These are phyloP conservation scores for Drosophila lini DNA, from an alignment of 1,140 invertebrate genomes.

Conservation along the genomic window DNA sequence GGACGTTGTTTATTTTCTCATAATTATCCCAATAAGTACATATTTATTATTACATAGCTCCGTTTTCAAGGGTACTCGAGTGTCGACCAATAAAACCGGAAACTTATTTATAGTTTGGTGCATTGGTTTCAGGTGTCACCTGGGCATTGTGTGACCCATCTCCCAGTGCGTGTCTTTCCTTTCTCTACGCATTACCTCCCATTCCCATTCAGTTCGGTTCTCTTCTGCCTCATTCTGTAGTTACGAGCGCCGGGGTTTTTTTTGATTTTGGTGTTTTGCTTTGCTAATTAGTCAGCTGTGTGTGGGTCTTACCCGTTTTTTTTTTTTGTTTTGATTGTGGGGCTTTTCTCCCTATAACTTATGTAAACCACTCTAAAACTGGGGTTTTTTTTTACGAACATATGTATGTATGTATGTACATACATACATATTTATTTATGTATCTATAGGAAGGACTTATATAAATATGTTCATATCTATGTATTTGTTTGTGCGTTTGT, in stretches of 20 bases:
- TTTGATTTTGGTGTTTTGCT: conserved; percentile 42
- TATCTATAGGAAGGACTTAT: not conserved
- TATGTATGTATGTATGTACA: too few species aligned
- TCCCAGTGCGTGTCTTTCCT: conserved; percentile 21
- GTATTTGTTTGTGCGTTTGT: not conserved
- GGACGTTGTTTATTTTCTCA: not conserved
- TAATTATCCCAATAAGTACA: not conserved
- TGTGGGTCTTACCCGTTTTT: conserved; percentile 43
- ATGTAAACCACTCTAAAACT: conserved; percentile 31
- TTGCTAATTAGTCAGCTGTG: conserved; percentile 67
- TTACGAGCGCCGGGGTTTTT: conserved; percentile 6
- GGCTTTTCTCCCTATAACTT: conserved; percentile 13
- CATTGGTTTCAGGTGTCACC: conserved; percentile 43
- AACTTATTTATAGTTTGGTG: conserved; percentile 7
- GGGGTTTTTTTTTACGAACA: not conserved
- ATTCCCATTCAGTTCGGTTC: not conserved
- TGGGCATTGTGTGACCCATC: conserved; percentile 25
- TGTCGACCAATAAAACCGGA: not conserved
- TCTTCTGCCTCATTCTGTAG: conserved; percentile 13
- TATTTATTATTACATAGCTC: not conserved
- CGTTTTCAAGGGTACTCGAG: conserved; percentile 10
- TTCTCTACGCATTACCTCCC: conserved; percentile 16
- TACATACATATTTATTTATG: conserved; percentile 1
- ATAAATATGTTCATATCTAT: not conserved
- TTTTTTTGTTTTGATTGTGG: not conserved